Percentiles rank a stretch among this genome's conserved stretches.
Evolutionary conservation across 2,113 vertebrate species (phyloP).

Genomic region (Rhinichthys klamathensis): DNA sequence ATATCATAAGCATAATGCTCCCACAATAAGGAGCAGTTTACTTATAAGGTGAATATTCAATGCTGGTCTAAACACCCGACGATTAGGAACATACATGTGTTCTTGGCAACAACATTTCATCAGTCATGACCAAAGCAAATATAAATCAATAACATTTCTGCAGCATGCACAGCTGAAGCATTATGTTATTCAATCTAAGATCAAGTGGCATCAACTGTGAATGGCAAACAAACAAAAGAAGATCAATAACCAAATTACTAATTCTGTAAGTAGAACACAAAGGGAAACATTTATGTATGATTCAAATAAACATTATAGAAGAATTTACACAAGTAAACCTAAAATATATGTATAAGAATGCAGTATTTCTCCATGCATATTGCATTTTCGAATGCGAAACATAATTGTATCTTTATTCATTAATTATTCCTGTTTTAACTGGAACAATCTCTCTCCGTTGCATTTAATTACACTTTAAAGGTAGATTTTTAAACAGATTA

Average conservation of each 20-base stretch:
- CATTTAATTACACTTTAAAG: slow-evolving; percentile 4
- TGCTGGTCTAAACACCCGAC: not conserved
- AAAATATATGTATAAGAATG: not conserved
- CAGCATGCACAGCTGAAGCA: not conserved
- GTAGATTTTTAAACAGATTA: not conserved
- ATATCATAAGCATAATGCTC: not conserved
- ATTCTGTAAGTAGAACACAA: not conserved
- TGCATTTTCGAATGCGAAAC: not conserved
- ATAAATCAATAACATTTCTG: not conserved
- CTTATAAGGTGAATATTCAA: not conserved
- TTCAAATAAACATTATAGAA: not conserved
- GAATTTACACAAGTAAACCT: not conserved
- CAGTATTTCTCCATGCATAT: not conserved
- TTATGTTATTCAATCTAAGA: not conserved
- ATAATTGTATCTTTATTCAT: not conserved
- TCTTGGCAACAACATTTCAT: not conserved
- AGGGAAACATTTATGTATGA: not conserved
- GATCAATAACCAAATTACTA: not conserved
- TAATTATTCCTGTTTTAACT: not conserved
- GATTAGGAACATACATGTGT: not conserved
- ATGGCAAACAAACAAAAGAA: not conserved
- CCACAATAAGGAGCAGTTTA: not conserved
- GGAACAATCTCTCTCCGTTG: not conserved
- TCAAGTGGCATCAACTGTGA: not conserved
- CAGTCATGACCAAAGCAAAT: not conserved